These are phyloP conservation scores for Proterorhinus semilunaris DNA, from an alignment of 2,113 vertebrate species.

Conservation along the genomic window DNA sequence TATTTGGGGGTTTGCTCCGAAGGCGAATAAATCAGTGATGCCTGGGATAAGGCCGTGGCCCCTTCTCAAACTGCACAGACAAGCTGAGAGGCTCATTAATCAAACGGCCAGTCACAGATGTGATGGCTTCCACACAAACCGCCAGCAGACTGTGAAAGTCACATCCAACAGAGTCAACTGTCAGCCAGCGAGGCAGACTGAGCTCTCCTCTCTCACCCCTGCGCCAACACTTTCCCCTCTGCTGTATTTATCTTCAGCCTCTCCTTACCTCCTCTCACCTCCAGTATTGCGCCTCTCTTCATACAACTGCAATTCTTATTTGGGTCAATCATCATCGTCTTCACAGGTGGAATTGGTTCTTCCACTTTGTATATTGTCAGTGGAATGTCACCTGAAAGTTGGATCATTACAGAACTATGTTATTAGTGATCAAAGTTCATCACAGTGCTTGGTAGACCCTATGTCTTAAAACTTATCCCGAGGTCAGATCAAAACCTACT, in stretches of 20 bases:
- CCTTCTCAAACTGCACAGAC: conserved; percentile 86
- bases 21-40: conserved; percentile 88
- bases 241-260: conserved; percentile 63
- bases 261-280: conserved; percentile 61
- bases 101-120: conserved; percentile 93
- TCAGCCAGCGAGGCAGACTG: conserved; percentile 78
- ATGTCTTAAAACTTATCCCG: too few species aligned
- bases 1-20: conserved; percentile 81
- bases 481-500: too few species aligned
- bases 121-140: conserved; percentile 92
- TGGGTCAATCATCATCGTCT: conserved; percentile 60
- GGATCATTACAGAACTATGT: not conserved
- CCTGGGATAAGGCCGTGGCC: conserved; percentile 89
- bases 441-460: too few species aligned
- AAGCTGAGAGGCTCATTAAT: conserved; percentile 98
- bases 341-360: conserved; percentile 46
- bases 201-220: conserved; percentile 42
- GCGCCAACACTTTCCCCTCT: conserved; percentile 37
- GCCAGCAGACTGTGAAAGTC: conserved; percentile 99
- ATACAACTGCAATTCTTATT: conserved; percentile 67
- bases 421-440: not conserved
- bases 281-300: conserved; percentile 50
- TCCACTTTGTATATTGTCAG: not conserved
- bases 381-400: not conserved
- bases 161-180: conserved; percentile 87